Conservation (phyloP, 2,113 vertebrate species). For the Morone saxatilis region DNA sequence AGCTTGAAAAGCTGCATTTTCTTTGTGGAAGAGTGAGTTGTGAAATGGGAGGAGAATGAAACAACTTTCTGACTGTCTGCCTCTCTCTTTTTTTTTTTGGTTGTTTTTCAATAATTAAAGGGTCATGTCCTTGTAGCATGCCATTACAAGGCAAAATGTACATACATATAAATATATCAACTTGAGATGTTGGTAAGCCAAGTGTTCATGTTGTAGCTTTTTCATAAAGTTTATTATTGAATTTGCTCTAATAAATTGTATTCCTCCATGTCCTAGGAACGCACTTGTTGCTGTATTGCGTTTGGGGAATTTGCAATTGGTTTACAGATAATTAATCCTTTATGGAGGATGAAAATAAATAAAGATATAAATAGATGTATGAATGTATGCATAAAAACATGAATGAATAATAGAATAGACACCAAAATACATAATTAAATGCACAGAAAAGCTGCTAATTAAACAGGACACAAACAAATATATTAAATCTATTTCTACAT, state of each 20-base stretch:
- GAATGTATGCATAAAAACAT: neutral
- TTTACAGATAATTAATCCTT: neutral
- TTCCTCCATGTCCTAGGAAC: conserved; percentile 72
- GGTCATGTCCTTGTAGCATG: conserved; percentile 82
- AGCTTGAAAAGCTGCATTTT: conserved; percentile 52
- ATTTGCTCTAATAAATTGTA: conserved; percentile 82
- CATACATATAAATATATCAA: conserved; percentile 85
- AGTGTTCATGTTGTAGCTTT: conserved; percentile 79
- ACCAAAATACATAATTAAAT: no score
- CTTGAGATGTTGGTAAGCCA: conserved; percentile 77
- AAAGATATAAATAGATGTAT: neutral
- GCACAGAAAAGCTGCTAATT: neutral
- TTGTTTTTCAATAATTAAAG: conserved; percentile 60
- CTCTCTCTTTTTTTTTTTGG: conserved; percentile 37
- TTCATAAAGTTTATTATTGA: conserved; percentile 81
- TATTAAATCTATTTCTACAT: no score
- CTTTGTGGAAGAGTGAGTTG: conserved; percentile 43
- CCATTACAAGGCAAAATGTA: conserved; percentile 83
- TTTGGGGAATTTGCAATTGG: neutral
- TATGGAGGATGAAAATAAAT: neutral
- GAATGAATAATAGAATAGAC: neutral
- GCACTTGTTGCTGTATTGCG: neutral
- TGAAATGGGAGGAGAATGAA: conserved; percentile 44
- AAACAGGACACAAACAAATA: no score
- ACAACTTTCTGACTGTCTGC: conserved; percentile 41